Conservation (phyloP, 2,888 invertebrate species). For the Cerceris rybyensis region DNA sequence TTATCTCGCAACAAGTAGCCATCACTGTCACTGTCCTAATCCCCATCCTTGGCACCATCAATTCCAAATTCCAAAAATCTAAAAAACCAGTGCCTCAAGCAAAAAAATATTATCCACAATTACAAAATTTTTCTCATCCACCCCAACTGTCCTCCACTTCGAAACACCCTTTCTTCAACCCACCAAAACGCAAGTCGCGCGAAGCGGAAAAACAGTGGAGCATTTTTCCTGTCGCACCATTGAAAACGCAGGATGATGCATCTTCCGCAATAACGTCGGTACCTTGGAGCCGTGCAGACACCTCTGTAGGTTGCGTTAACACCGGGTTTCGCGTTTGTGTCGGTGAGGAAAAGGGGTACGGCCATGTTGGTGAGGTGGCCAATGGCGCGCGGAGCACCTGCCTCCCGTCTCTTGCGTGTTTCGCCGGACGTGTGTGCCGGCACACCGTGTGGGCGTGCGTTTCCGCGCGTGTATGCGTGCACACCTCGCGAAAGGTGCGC, state of each 20-base stretch:
- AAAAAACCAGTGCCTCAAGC: too few relatives aligned
- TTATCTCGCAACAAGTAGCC: too few relatives aligned
- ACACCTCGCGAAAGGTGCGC: slow-evolving; percentile 51
- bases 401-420: slow-evolving; percentile 78
- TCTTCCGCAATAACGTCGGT: slow-evolving; percentile 1
- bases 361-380: slow-evolving; percentile 81
- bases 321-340: slow-evolving; percentile 69
- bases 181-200: background rate
- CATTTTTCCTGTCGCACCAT: too few relatives aligned
- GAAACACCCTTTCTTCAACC: too few relatives aligned
- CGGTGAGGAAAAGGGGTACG: slow-evolving; percentile 76
- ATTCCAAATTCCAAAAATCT: too few relatives aligned
- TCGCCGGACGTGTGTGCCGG: slow-evolving; percentile 72
- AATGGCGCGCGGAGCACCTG: slow-evolving; percentile 81
- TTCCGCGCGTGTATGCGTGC: slow-evolving; percentile 64
- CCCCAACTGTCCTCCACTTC: too few relatives aligned
- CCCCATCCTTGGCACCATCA: too few relatives aligned
- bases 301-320: slow-evolving; percentile 71
- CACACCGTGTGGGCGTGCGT: slow-evolving; percentile 75
- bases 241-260: background rate
- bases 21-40: too few relatives aligned
- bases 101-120: too few relatives aligned
- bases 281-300: slow-evolving; percentile 55
- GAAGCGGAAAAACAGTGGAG: background rate
- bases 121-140: too few relatives aligned